Evolutionary conservation across 2,113 vertebrate species (phyloP).

Genomic region (Bubo scandiacus): DNA sequence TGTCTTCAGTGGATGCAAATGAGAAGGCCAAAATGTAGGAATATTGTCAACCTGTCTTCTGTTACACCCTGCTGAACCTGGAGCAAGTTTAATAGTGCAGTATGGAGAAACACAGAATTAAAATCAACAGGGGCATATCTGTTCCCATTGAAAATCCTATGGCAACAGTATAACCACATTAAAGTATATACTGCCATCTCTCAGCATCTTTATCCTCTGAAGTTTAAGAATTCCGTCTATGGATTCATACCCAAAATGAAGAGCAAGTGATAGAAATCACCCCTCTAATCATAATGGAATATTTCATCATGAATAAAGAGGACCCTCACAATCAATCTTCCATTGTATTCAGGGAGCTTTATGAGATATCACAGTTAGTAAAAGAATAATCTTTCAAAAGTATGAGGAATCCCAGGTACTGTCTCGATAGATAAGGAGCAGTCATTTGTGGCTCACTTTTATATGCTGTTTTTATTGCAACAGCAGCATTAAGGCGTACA

Average conservation of each 20-base stretch:
- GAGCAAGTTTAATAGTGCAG: not conserved
- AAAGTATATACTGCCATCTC: not conserved
- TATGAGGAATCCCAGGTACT: not conserved
- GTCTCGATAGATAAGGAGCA: not conserved
- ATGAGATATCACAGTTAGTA: not conserved
- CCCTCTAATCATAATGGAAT: not conserved
- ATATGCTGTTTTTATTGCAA: not conserved
- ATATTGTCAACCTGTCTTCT: not conserved
- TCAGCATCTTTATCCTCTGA: not conserved
- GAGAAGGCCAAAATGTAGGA: not conserved
- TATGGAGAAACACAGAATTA: not conserved
- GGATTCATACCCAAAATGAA: not conserved
- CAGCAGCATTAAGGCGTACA: not conserved
- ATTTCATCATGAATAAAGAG: not conserved
- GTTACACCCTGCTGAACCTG: not conserved
- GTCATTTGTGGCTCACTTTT: not conserved
- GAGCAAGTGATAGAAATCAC: not conserved
- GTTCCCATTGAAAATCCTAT: not conserved
- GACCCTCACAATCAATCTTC: not conserved
- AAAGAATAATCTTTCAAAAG: not conserved
- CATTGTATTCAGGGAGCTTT: not conserved
- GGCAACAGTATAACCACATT: not conserved
- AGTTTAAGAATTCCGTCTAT: not conserved
- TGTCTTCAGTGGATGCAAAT: not conserved
- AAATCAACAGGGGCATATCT: not conserved